Percentiles rank a stretch among this genome's conserved stretches.
These are phyloP conservation scores for Hyles euphorbiae DNA, from an alignment of 1,140 invertebrate genomes.

Conservation along the genomic window DNA sequence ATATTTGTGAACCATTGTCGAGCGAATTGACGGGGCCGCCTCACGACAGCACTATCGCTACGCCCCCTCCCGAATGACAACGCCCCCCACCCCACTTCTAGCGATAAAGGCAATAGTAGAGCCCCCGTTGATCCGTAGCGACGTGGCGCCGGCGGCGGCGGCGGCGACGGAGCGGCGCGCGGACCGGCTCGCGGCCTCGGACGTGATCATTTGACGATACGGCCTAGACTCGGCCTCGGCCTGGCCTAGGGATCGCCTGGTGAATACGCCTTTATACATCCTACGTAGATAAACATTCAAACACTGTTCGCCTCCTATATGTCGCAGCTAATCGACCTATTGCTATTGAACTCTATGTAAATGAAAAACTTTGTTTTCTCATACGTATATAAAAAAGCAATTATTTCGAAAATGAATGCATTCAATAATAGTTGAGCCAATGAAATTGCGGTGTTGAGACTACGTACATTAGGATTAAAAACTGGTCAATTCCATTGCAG, in stretches of 20 bases:
- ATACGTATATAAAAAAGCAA: too few species aligned
- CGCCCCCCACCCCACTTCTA: neutral
- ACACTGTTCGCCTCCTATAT: too few species aligned
- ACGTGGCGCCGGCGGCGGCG: constrained; percentile 13
- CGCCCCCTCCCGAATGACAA: neutral
- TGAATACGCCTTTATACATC: constrained; percentile 7
- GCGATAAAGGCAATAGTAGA: constrained; percentile 7
- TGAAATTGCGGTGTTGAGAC: too few species aligned
- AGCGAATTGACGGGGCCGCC: constrained; percentile 5
- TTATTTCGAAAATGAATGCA: too few species aligned
- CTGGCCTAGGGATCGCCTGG: neutral
- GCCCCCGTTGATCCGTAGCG: constrained; percentile 18
- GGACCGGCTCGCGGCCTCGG: constrained; percentile 11
- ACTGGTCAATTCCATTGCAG: neutral
- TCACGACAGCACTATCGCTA: constrained; percentile 5
- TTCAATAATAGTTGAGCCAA: too few species aligned
- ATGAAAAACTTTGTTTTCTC: too few species aligned
- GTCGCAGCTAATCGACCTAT: too few species aligned
- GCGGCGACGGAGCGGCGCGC: constrained; percentile 12
- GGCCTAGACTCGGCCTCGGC: too few species aligned
- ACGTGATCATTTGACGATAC: constrained; percentile 25
- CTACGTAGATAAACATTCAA: neutral
- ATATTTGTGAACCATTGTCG: too few species aligned
- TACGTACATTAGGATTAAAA: too few species aligned
- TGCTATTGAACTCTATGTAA: too few species aligned